Base-by-base conservation (phyloP, 2,797 vertebrate genomes). In the Limnodromus scolopaceus region DNA sequence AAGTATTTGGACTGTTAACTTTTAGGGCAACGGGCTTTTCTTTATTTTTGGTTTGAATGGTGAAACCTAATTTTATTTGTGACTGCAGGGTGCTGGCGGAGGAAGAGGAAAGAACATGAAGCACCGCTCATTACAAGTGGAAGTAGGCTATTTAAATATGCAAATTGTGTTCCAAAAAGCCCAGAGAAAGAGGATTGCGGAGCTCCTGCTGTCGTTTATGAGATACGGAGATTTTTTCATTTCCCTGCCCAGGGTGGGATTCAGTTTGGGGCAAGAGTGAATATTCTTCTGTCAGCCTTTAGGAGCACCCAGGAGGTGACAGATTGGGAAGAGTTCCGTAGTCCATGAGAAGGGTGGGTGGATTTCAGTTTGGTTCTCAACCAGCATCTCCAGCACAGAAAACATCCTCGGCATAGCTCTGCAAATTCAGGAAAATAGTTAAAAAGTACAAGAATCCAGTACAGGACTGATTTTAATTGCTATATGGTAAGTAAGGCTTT, bases 81-180 rank as follows among this genome's bases (percentile, higher is more conserved):
- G 51, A 34, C 86, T 92, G 60, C 32, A 34, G 63, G 65, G 28
- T 79, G 60, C 10, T 53, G 45, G 46, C 6, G 25, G n/a, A 77
- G 43, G n/a, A 63, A 91, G 39, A 87, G n/a, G 57, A 65, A 22
- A 88, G 60, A 87, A 79, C 3, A 5, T 27, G 70, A 89, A 92
- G 68, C 7, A 2, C 58, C 54, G n/a, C 16, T 91, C 11, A 2
- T 79, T 93, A 55, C 28, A 48, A 66, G 49, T 60, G 84, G 68
- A 85, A 93, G 53, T 2, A 77, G 41, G 38, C 13, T 85, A 66
- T 75, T 93, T 80, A 89, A 92, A 94, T 64, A 94, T 71, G 82
- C 76, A 94, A 92, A 94, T 9, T 84, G 22, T 20, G 39, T 49
- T 78, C 46, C 74, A 20, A 84, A 90, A 93, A 60, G 8, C 48